Conservation (phyloP, 2,888 invertebrate species). For the Tetropium fuscum region DNA sequence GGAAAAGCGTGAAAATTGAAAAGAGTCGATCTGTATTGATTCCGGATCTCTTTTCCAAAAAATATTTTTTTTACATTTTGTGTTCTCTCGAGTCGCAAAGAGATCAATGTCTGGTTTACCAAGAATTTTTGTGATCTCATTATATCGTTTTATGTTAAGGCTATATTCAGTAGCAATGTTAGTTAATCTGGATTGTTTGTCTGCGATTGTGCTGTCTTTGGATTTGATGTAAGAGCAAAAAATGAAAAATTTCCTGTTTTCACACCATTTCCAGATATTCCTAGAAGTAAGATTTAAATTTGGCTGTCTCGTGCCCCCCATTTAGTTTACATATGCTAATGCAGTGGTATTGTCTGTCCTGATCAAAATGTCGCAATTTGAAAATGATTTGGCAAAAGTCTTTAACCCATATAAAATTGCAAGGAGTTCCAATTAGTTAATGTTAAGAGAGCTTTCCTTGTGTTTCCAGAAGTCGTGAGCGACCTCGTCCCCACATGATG, state of each 20-base stretch:
- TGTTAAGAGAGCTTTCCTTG: background rate
- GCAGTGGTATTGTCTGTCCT: background rate
- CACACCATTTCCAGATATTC: conserved; percentile 25
- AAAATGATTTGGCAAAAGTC: background rate
- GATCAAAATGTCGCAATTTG: background rate
- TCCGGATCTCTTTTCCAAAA: conserved; percentile 16
- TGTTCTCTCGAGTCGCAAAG: conserved; percentile 19
- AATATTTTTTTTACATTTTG: conserved; percentile 18
- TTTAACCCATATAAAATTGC: background rate
- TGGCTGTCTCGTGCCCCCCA: conserved; percentile 13
- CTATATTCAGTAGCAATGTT: conserved; percentile 10
- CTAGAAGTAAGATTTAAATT: conserved; percentile 8
- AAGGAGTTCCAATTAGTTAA: background rate
- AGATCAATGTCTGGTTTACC: conserved; percentile 15
- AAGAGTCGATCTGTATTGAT: too few species aligned
- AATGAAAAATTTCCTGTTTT: too few species aligned
- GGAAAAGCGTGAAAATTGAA: conserved; percentile 50
- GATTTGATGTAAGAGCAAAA: conserved; percentile 26
- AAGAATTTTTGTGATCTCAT: background rate
- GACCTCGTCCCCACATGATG: background rate
- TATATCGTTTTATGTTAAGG: background rate
- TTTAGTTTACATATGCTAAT: conserved; percentile 15
- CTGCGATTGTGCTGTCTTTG: conserved; percentile 25
- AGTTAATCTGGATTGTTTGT: conserved; percentile 15
- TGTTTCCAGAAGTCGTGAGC: background rate